Evolutionary conservation across 2,797 vertebrate species (phyloP).

Genomic region (Centroberyx gerrardi): DNA sequence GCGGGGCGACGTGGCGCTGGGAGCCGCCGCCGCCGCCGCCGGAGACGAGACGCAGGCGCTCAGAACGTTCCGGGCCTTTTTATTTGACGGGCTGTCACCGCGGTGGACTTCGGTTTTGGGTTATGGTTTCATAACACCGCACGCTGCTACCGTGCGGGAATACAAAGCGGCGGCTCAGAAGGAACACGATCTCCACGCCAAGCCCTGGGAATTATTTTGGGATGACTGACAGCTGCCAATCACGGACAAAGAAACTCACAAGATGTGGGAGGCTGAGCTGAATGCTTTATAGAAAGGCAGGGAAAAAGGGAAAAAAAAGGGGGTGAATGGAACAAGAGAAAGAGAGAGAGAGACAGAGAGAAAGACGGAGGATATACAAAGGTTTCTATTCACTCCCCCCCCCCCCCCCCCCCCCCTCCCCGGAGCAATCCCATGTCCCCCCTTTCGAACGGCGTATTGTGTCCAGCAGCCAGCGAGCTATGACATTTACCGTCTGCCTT

Average conservation of each 20-base stretch:
- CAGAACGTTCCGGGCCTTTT: conserved; percentile 11
- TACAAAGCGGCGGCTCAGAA: not conserved
- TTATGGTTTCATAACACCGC: not conserved
- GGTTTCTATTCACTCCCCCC: conserved; percentile 66
- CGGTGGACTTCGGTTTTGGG: conserved; percentile 16
- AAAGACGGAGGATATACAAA: conserved; percentile 66
- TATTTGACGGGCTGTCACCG: not conserved
- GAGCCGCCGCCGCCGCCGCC: conserved; percentile 19
- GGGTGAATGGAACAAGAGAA: conserved; percentile 50
- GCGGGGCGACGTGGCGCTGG: conserved; percentile 41
- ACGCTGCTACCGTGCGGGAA: conserved; percentile 4
- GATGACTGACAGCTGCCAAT: conserved; percentile 36
- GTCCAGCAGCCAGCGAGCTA: conserved; percentile 49
- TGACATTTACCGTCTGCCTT: conserved; percentile 78
- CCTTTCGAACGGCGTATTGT: conserved; percentile 43
- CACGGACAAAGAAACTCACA: not conserved
- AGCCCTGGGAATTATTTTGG: not conserved
- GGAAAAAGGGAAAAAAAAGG: conserved; percentile 27
- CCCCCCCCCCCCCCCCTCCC: conserved; percentile 45
- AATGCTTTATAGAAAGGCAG: not conserved
- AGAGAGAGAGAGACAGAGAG: conserved; percentile 54
- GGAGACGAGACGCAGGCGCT: conserved; percentile 19
- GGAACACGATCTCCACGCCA: not conserved
- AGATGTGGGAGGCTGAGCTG: not conserved
- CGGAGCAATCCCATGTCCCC: conserved; percentile 44